Base-by-base conservation (phyloP, 2,113 vertebrate species). In the Melozone crissalis region DNA sequence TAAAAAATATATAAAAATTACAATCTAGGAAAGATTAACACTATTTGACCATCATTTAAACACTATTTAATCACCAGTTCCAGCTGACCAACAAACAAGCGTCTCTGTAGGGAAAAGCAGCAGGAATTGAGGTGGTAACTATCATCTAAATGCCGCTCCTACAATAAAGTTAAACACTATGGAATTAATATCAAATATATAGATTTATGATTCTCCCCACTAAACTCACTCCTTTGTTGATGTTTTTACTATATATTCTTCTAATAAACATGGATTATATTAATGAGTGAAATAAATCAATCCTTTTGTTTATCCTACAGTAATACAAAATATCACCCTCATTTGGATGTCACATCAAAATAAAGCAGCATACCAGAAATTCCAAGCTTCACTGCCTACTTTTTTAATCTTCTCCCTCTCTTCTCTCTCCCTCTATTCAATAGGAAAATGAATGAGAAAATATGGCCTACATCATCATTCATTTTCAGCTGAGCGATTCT, bases 1-100 rank as follows among this genome's bases (percentile, higher is more conserved):
- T 15, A 10, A 10, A 21, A 28, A 15, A n/a, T 5, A 10, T 2
- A 31, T 3, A 17, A 72, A 73, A 4, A 41, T 3, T 0, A 24
- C 6, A 57, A 2, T 47, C 28, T 49, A 13, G 22, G 46, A 33
- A 81, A 87, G 6, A 57, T 35, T 31, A 58, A 35, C 5, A 44
- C 46, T 13, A 61, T 41, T n/a, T 52, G 52, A 30, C 24, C 5
- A 31, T 43, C 14, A 55, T 20, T 65, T 84, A 47, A 47, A 2
- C 21, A 55, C 13, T 44, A 68, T 41, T 62, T 35, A 69, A 55
- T 26, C 41, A 69, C 41, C 30, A 62, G 15, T 46, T 61, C 52
- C 33, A 67, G 21, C 4, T 84, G n/a, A 33, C 22, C 24, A 31
- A 35, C 22, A 49, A 54, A 78, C 9, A 65, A 20, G 31, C 31